Percentiles rank a stretch among this genome's conserved stretches.
These are phyloP conservation scores for Sminthurinus aureus DNA, from an alignment of 2,888 invertebrate genomes.

Conservation along the genomic window DNA sequence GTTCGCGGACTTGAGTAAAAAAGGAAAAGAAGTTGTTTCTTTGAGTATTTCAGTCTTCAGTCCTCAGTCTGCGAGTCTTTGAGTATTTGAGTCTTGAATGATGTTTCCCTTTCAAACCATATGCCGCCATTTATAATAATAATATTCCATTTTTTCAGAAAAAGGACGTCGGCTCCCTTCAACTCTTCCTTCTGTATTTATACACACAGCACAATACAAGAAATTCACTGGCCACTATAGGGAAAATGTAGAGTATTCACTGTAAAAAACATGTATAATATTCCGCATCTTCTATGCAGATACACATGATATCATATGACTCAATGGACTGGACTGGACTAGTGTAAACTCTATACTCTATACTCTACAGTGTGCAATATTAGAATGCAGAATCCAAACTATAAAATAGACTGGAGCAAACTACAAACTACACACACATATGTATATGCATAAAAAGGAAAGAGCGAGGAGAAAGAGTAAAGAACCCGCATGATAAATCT, in stretches of 20 bases:
- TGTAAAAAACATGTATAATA: too few species aligned
- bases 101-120: slow-evolving; percentile 19
- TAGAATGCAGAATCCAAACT: too few species aligned
- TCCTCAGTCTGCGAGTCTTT: neutral
- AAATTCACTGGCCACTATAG: too few species aligned
- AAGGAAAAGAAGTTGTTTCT: too few species aligned
- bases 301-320: neutral
- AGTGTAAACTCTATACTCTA: too few species aligned
- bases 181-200: neutral
- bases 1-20: too few species aligned
- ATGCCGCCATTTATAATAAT: slow-evolving; percentile 23
- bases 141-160: neutral
- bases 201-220: too few species aligned
- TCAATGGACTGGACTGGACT: neutral
- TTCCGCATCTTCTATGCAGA: too few species aligned
- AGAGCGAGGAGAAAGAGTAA: neutral
- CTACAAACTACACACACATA: neutral
- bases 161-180: neutral
- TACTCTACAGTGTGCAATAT: too few species aligned
- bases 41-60: too few species aligned
- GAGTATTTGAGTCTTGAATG: neutral
- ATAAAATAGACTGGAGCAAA: neutral
- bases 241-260: too few species aligned
- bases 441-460: neutral
- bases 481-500: slow-evolving; percentile 38